A percentile compares a stretch with the other conserved stretches of the same genome.
Conservation (phyloP, 37 sponge, comb jelly and placozoan species). For the Theonella swinhoei region DNA sequence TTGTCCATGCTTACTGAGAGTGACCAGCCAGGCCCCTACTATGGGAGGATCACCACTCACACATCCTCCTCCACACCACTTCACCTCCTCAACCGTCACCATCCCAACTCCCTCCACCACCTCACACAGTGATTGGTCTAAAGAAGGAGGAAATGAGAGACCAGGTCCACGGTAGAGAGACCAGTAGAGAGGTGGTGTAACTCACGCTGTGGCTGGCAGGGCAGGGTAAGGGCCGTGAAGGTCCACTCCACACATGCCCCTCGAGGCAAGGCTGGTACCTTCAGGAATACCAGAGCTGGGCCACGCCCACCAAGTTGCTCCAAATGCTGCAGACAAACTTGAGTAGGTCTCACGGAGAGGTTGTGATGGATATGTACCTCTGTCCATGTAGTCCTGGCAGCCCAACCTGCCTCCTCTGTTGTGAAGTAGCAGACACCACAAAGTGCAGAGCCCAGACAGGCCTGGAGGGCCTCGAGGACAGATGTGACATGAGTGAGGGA, state of each 20-base stretch:
- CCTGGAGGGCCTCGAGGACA: conserved; percentile 39
- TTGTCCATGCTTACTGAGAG: neutral
- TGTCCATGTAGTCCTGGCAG: conserved; percentile 26
- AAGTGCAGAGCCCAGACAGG: conserved; percentile 36
- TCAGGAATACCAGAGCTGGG: conserved; percentile 19
- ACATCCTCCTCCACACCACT: neutral
- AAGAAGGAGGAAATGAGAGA: neutral
- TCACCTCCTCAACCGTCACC: neutral
- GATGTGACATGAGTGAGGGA: conserved; percentile 41
- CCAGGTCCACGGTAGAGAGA: too few relatives aligned
- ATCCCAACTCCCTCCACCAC: neutral
- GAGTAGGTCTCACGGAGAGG: neutral
- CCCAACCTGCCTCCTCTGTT: conserved; percentile 36
- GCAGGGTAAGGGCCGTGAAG: conserved; percentile 47
- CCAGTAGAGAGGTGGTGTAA: neutral
- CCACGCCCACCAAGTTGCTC: neutral
- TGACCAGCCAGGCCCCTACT: neutral
- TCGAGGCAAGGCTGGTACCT: conserved; percentile 46
- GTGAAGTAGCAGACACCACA: conserved; percentile 64
- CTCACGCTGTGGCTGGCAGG: conserved; percentile 13
- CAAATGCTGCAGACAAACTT: neutral
- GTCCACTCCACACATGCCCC: conserved; percentile 81
- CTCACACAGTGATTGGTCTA: neutral
- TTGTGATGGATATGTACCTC: conserved; percentile 6
- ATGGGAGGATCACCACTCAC: too few relatives aligned